Percentiles rank a stretch among this genome's conserved stretches.
These are phyloP conservation scores for Streptopelia turtur DNA, from an alignment of 2,797 vertebrate genomes.

Conservation along the genomic window DNA sequence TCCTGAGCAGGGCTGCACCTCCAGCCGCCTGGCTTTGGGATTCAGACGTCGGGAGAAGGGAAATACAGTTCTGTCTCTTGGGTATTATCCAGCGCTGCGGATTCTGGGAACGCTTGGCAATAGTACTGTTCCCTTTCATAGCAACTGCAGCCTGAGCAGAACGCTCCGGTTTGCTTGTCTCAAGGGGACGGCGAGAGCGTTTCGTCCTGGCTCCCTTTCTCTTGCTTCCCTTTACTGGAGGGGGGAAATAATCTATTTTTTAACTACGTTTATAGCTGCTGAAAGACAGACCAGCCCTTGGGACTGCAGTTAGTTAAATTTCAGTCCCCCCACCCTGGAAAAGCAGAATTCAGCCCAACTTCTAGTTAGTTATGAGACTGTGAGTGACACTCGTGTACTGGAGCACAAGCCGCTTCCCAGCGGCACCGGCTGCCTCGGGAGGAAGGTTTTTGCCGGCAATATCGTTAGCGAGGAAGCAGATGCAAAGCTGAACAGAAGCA, in stretches of 20 bases:
- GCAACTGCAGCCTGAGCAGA: slow-evolving; percentile 26
- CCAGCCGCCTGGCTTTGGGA: slow-evolving; percentile 53
- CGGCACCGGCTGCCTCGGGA: neutral
- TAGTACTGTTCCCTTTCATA: neutral
- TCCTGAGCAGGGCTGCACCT: slow-evolving; percentile 35
- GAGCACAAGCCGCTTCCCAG: neutral
- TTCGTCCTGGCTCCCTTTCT: neutral
- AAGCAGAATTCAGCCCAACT: neutral
- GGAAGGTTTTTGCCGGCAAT: neutral
- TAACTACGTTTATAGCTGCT: neutral
- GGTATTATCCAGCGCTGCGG: neutral
- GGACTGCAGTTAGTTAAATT: neutral
- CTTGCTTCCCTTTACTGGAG: neutral
- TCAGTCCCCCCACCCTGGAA: neutral
- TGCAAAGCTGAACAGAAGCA: neutral
- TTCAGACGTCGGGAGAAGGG: neutral
- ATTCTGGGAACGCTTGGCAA: neutral
- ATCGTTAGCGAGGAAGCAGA: neutral
- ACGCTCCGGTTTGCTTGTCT: neutral
- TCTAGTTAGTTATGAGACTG: neutral
- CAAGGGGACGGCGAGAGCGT: neutral
- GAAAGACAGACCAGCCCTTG: neutral
- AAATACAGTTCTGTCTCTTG: slow-evolving; percentile 46
- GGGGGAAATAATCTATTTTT: neutral
- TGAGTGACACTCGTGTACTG: neutral